Conservation (phyloP, 1,140 invertebrate genomes). For the Ceratina japonica region DNA sequence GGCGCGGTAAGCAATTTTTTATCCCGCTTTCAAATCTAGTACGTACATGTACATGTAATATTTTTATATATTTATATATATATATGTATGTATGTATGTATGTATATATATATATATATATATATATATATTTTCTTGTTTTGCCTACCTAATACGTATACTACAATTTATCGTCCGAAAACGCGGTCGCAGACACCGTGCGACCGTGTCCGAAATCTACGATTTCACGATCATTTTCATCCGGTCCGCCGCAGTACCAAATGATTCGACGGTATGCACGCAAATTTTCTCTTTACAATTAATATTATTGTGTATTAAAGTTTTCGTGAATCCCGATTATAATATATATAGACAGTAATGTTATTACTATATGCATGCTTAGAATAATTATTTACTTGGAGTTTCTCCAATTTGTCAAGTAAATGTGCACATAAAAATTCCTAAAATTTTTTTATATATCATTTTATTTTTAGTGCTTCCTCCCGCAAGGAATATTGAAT, state of each 20-base stretch:
- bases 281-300: conserved; percentile 50
- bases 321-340: conserved; percentile 53
- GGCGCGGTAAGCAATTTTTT: conserved; percentile 70
- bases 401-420: conserved; percentile 29
- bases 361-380: conserved; percentile 34
- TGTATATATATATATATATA: too few relatives aligned
- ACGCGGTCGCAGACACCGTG: too few relatives aligned
- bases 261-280: conserved; percentile 29
- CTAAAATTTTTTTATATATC: conserved; percentile 45
- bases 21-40: conserved; percentile 55
- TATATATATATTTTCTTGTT: conserved; percentile 33
- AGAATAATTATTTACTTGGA: conserved; percentile 27
- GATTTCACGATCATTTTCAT: conserved; percentile 30
- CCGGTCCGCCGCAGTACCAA: conserved; percentile 36
- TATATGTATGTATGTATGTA: too few relatives aligned
- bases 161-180: conserved; percentile 48
- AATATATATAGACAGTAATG: conserved; percentile 38
- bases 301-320: conserved; percentile 35
- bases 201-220: conserved; percentile 43
- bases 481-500: conserved; percentile 36
- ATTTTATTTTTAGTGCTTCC: conserved; percentile 46
- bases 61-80: conserved; percentile 27
- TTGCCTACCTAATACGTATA: conserved; percentile 60
- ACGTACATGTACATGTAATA: conserved; percentile 26
- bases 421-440: conserved; percentile 55